These are phyloP conservation scores for Holotrichia oblita DNA, from an alignment of 1,140 invertebrate species.

Conservation along the genomic window DNA sequence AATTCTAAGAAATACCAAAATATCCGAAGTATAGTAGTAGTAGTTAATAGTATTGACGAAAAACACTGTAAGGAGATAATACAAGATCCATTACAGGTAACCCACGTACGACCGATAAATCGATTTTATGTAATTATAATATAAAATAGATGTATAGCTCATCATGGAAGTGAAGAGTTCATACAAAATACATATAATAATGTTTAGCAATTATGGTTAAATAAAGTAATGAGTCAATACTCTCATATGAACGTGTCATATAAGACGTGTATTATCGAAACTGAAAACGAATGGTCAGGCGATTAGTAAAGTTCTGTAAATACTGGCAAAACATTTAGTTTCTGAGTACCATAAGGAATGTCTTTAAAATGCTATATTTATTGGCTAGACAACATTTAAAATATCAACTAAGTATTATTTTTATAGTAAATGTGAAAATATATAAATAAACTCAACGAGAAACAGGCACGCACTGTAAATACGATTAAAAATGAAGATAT, in stretches of 20 bases:
- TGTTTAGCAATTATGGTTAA: not conserved
- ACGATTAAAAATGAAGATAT: too few relatives aligned
- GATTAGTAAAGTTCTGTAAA: conserved; percentile 20
- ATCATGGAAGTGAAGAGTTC: not conserved
- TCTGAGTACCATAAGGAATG: not conserved
- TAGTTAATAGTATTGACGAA: too few relatives aligned
- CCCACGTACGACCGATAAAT: not conserved
- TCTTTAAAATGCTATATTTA: conserved; percentile 2
- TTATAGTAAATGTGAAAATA: too few relatives aligned
- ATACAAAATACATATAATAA: not conserved
- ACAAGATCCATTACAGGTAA: too few relatives aligned
- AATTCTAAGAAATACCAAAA: too few relatives aligned
- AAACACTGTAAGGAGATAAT: too few relatives aligned
- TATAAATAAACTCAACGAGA: too few relatives aligned
- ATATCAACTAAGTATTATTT: too few relatives aligned
- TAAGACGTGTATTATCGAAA: conserved; percentile 31
- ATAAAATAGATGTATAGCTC: not conserved
- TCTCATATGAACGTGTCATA: conserved; percentile 28
- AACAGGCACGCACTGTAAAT: too few relatives aligned
- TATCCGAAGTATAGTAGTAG: too few relatives aligned
- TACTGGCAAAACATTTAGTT: not conserved
- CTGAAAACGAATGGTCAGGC: not conserved
- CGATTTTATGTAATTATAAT: conserved; percentile 7
- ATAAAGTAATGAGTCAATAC: conserved; percentile 9
- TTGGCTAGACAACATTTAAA: not conserved